phyloP scores from a whole-genome alignment of 1,140 invertebrate genomes.

The Drosophila oshimai region DNA sequence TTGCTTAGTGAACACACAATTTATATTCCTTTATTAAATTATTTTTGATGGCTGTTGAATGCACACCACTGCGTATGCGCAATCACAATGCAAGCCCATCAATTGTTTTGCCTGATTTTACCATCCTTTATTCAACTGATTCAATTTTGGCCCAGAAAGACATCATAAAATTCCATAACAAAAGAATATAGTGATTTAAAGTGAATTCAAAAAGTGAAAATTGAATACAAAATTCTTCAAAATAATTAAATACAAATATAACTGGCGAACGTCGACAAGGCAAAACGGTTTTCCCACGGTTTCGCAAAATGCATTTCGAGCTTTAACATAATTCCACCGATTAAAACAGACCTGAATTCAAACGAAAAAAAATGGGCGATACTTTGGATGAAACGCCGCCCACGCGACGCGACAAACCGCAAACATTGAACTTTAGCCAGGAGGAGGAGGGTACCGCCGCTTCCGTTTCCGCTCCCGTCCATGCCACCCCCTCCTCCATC shows the following conservation, averaged over 20 bases:
- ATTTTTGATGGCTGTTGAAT: neutral
- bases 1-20: neutral
- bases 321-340: constrained; percentile 14
- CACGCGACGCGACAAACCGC: constrained; percentile 71
- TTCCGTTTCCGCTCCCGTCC: neutral
- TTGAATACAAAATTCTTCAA: constrained; percentile 3
- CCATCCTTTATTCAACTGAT: constrained; percentile 23
- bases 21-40: neutral
- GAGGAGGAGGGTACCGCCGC: constrained; percentile 32
- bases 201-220: constrained; percentile 33
- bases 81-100: constrained; percentile 9
- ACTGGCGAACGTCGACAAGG: constrained; percentile 15
- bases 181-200: constrained; percentile 38
- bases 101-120: constrained; percentile 17
- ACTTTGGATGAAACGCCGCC: constrained; percentile 62
- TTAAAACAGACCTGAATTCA: neutral
- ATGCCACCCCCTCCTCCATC: neutral
- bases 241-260: constrained; percentile 18
- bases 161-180: constrained; percentile 27
- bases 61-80: constrained; percentile 47
- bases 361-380: constrained; percentile 63
- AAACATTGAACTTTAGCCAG: constrained; percentile 57
- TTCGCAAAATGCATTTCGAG: constrained; percentile 28
- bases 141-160: constrained; percentile 47
- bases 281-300: constrained; percentile 20